Conservation (phyloP, 1,140 invertebrate genomes). For the Globodera ellingtonae region DNA sequence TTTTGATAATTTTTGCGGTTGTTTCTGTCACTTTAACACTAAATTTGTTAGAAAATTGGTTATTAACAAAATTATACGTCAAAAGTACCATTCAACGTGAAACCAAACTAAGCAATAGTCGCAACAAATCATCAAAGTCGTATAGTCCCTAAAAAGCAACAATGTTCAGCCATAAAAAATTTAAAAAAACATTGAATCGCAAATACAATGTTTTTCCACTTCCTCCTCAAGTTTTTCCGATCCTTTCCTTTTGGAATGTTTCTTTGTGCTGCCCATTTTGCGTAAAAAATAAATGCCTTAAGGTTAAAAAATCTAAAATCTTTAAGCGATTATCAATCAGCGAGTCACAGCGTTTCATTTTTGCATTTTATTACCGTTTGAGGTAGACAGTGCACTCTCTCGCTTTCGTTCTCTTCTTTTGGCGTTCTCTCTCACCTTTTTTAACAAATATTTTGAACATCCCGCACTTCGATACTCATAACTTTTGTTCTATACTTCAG, state of each 20-base stretch:
- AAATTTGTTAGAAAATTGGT: conserved; percentile 3
- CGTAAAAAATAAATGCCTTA: too few species aligned
- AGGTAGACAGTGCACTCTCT: too few species aligned
- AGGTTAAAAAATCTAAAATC: too few species aligned
- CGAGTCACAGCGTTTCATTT: too few species aligned
- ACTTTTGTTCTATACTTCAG: too few species aligned
- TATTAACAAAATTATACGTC: conserved; percentile 5
- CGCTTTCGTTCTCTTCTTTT: too few species aligned
- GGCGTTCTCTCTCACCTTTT: too few species aligned
- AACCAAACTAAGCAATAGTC: conserved; percentile 30
- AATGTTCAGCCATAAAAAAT: not conserved
- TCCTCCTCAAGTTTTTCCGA: conserved; percentile 3
- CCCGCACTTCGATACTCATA: too few species aligned
- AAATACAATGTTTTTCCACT: conserved; percentile 22
- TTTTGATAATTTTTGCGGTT: conserved; percentile 9
- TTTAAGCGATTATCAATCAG: too few species aligned
- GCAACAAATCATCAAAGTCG: conserved; percentile 32
- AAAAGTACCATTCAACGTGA: conserved; percentile 16
- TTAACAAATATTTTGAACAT: too few species aligned
- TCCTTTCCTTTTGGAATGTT: not conserved
- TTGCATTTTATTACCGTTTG: too few species aligned
- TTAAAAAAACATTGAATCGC: conserved; percentile 12
- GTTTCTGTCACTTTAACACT: conserved; percentile 11
- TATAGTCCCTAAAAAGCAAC: conserved; percentile 23
- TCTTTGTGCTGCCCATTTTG: not conserved